Evolutionary conservation across 1,140 invertebrate species (phyloP).

Genomic region (Leptinotarsa lineolata): DNA sequence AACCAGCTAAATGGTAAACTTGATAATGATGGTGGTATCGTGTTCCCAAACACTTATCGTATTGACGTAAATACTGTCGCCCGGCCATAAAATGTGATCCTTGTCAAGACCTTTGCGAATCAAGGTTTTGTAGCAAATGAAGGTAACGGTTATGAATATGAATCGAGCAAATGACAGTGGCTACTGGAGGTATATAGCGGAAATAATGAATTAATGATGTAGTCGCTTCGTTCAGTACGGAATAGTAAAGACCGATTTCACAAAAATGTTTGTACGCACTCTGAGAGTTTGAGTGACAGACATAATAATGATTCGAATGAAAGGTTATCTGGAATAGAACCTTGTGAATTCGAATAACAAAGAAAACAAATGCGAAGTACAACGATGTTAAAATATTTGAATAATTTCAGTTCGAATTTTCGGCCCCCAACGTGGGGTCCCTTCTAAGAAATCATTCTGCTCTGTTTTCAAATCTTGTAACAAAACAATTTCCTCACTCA

Average conservation of each 20-base stretch:
- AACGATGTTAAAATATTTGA: no score
- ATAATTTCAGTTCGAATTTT: no score
- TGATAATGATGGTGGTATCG: no score
- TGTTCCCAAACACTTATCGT: not conserved
- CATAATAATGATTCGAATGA: not conserved
- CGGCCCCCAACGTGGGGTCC: no score
- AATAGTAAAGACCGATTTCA: slow-evolving; percentile 7
- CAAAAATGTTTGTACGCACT: not conserved
- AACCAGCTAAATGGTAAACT: not conserved
- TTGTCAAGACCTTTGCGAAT: not conserved
- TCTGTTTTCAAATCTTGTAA: no score
- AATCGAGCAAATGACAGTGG: slow-evolving; percentile 4
- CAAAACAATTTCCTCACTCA: no score
- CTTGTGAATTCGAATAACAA: no score
- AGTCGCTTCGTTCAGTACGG: not conserved
- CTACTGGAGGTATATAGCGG: slow-evolving; percentile 11
- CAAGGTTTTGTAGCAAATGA: slow-evolving; percentile 15
- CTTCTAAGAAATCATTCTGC: no score
- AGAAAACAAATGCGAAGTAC: no score
- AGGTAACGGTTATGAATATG: slow-evolving; percentile 13
- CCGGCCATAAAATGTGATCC: not conserved
- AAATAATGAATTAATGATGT: slow-evolving; percentile 19
- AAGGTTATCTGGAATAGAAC: not conserved
- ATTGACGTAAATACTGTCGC: not conserved
- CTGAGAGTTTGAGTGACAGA: not conserved